Conservation (phyloP, 1,140 invertebrate species). For the Scaptomyza montana region DNA sequence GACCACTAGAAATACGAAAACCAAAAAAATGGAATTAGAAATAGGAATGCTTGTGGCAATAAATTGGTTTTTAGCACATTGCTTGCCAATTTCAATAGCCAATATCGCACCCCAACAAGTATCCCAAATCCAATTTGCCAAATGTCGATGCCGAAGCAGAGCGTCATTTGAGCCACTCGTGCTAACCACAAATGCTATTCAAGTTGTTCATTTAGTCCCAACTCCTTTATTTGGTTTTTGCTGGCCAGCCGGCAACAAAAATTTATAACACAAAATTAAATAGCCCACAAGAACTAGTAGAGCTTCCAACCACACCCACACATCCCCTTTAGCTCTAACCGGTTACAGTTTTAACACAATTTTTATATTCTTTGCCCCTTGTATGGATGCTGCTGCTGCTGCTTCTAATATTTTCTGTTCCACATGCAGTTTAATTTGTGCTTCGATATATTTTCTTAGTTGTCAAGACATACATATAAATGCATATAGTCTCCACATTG, state of each 20-base stretch:
- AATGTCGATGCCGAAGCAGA: neutral
- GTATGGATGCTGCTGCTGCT: slow-evolving; percentile 19
- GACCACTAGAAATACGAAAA: neutral
- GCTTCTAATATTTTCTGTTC: slow-evolving; percentile 9
- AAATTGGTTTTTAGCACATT: slow-evolving; percentile 39
- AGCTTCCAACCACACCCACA: neutral
- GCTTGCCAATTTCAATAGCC: slow-evolving; percentile 53
- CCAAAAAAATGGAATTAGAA: neutral
- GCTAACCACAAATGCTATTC: slow-evolving; percentile 64
- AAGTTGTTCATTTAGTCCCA: slow-evolving; percentile 59
- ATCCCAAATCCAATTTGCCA: slow-evolving; percentile 62
- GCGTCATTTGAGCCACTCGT: slow-evolving; percentile 39
- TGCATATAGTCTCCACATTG: slow-evolving; percentile 31
- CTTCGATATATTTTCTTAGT: slow-evolving; percentile 78
- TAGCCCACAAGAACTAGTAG: slow-evolving; percentile 39
- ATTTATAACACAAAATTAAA: slow-evolving; percentile 57
- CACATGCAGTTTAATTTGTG: slow-evolving; percentile 79
- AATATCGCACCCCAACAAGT: slow-evolving; percentile 34
- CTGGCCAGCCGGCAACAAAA: slow-evolving; percentile 47
- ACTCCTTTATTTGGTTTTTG: slow-evolving; percentile 58
- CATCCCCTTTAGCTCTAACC: neutral
- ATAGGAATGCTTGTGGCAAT: slow-evolving; percentile 21
- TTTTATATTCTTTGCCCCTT: slow-evolving; percentile 38
- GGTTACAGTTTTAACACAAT: slow-evolving; percentile 25
- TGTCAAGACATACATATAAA: slow-evolving; percentile 45